These are phyloP conservation scores for Callinectes sapidus DNA, from an alignment of 2,888 invertebrate genomes.

Conservation along the genomic window DNA sequence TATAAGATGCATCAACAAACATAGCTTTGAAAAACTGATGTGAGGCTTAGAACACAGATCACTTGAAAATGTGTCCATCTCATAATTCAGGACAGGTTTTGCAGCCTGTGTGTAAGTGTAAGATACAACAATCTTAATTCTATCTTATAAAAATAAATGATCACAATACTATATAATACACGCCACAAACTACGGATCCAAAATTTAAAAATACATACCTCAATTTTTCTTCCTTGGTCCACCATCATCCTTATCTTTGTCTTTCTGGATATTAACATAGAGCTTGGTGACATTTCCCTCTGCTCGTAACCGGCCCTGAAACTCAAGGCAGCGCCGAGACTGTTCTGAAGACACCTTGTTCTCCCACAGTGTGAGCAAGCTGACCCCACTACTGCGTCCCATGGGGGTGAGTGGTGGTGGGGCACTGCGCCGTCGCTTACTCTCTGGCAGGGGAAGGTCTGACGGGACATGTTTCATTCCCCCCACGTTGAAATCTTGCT, in stretches of 20 bases:
- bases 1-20: too few relatives aligned
- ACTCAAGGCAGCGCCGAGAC: slow-evolving; percentile 80
- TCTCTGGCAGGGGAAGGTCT: slow-evolving; percentile 56
- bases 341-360: slow-evolving; percentile 78
- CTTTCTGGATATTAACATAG: slow-evolving; percentile 83
- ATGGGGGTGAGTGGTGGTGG: slow-evolving; percentile 69
- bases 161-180: background rate
- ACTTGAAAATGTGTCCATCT: too few relatives aligned
- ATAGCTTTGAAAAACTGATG: too few relatives aligned
- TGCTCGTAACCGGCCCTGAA: slow-evolving; percentile 79
- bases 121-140: background rate
- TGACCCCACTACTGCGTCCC: slow-evolving; percentile 74
- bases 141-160: background rate
- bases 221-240: slow-evolving; percentile 59
- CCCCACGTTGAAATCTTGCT: slow-evolving; percentile 90
- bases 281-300: slow-evolving; percentile 82
- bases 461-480: slow-evolving; percentile 68
- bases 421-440: slow-evolving; percentile 49
- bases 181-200: background rate
- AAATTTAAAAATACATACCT: background rate
- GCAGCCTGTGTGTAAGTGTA: background rate
- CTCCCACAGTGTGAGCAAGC: slow-evolving; percentile 83
- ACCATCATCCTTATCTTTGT: slow-evolving; percentile 76
- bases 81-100: too few relatives aligned
- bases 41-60: too few relatives aligned